Base-by-base conservation (phyloP, 2,888 invertebrate species). In the Ferrisia virgata region DNA sequence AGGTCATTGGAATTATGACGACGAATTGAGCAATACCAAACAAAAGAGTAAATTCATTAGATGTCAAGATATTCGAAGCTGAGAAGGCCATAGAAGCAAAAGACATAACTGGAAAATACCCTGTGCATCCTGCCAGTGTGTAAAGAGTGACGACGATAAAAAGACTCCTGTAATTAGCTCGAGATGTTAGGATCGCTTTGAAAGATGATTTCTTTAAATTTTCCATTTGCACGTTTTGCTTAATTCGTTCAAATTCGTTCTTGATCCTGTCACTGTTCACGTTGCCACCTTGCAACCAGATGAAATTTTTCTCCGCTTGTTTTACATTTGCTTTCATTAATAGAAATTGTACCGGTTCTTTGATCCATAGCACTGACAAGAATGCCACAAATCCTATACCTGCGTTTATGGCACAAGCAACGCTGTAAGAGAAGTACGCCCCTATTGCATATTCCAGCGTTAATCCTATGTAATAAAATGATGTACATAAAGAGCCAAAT, bases 221-320 rank as follows among this genome's bases (percentile, higher is more conserved):
- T 25, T 40, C 40, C 8, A 6, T n/a, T 18, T 22, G 3, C 11
- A 79, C 39, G 25, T 79, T 79, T 13, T 25, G 25, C 9, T 40
- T 36, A 11, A 40, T 79, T 40, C 25, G 15, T n/a, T 79, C 40
- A 25, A 79, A 79, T 79, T 79, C 79, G 40, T n/a, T n/a, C n/a
- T n/a, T n/a, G n/a, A n/a, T n/a, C n/a, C n/a, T n/a, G n/a, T n/a
- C n/a, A n/a, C 15, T 36, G 15, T 79, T 22, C 0, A 8, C 9
- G 13, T 40, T 79, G 13, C 4, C 15, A 6, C 22, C 79, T 3
- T 39, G 79, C 13, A 79, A 40, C 79, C 79, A 79, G 25, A 22
- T 25, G 39, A 22, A 79, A n/a, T 79, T 36, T 8, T 33, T 36
- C 25, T 79, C 79, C n/a, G 79, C 79, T 33, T 79, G 13, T 3